Conservation (phyloP, 2,113 vertebrate species). For the Hippolais icterina region DNA sequence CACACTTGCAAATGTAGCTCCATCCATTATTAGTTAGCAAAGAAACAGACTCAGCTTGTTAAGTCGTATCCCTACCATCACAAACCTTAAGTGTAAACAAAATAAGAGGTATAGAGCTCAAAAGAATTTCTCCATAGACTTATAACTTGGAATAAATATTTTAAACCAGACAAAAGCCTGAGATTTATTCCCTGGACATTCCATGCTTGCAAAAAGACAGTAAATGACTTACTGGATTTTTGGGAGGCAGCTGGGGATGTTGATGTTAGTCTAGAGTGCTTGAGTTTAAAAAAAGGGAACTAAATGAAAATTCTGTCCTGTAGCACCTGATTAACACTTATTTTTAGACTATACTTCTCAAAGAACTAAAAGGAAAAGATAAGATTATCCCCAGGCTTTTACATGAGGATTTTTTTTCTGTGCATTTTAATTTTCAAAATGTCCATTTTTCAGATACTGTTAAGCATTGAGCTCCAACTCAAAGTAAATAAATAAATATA, state of each 20-base stretch:
- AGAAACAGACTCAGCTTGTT: not conserved
- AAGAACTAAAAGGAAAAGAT: not conserved
- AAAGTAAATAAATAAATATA: not conserved
- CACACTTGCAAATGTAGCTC: not conserved
- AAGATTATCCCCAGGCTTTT: not conserved
- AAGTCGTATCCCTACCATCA: not conserved
- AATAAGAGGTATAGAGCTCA: not conserved
- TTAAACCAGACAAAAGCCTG: not conserved
- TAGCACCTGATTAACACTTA: not conserved
- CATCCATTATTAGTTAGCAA: not conserved
- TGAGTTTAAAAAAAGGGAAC: not conserved
- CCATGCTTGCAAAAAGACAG: not conserved
- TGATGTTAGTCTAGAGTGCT: not conserved
- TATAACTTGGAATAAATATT: not conserved
- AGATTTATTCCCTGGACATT: not conserved
- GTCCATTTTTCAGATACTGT: not conserved
- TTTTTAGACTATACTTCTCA: not conserved
- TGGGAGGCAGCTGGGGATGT: not conserved
- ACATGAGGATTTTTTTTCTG: accelerated
- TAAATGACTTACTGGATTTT: not conserved
- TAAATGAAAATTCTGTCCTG: not conserved
- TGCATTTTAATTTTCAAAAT: not conserved
- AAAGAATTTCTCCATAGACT: not conserved
- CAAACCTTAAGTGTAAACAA: not conserved
- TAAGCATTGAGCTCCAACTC: not conserved